Evolutionary conservation across 2,113 vertebrate species (phyloP), one percentile per base, ranked within the genome.

Genomic region (Capreolus pygargus): DNA sequence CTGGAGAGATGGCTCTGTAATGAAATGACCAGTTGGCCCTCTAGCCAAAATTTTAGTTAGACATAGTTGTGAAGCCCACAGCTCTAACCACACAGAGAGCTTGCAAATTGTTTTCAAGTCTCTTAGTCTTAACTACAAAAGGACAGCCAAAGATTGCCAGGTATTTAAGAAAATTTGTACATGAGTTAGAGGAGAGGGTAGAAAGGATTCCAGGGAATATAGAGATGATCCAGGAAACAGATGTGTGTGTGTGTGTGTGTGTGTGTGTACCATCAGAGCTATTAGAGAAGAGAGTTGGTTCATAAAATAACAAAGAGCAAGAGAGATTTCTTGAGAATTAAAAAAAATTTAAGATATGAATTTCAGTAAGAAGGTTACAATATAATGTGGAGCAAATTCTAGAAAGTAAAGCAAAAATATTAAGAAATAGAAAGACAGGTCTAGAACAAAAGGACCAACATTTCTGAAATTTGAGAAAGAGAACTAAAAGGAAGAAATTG

Each of bases 81-180:
- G 39, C 13, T 88, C 13, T 67, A n/a, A 36, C n/a, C 67, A 76
- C 6, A 67, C 11, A 52, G 13, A 21, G 43, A 86, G 54, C 27
- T 89, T 64, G 58, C 57, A 89, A 74, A 55, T n/a, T 15, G 16
- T 6, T 95, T 45, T 52, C 70, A 83, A 57, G 27, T 33, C 52
- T 43, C 50, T 60, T 54, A 54, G 64, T 81, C 45, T 57, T 85
- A 15, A 81, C 88, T 60, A 76, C 23, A 92, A 90, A 90, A 90
- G 86, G 64, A 43, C 23, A 92, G 21, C 27, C 70, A 64, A 45
- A 7, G 36, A 67, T 58, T 25, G 15, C 27, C 54, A n/a, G 7
- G 60, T 45, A 86, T 76, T 89, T 83, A 89, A 94, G 84, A 64
- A 92, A 95, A 94, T 9, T 28, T 97, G 47, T n/a, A 55, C 28